Base-by-base conservation (phyloP, 2,113 vertebrate genomes). In the Myiopsitta monachus region DNA sequence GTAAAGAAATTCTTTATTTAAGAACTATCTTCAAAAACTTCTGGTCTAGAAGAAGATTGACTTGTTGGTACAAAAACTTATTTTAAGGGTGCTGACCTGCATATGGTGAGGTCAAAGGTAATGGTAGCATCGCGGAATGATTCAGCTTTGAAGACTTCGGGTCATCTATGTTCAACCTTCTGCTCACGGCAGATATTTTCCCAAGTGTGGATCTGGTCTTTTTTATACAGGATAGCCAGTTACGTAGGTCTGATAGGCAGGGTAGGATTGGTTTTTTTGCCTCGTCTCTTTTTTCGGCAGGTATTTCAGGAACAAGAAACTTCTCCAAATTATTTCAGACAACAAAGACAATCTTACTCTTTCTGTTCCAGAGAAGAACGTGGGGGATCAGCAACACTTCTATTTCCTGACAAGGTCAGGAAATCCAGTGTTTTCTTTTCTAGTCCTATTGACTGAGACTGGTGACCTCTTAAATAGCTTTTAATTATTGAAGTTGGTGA, bases 151-250 rank as follows among this genome's bases (percentile, higher is more conserved):
- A 94, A 79, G 57, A 74, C 17, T 31, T 87, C 26, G 4, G 69
- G 51, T 92, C 81, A 84, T n/a, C 18, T 70, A 10, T 51, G 66
- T 84, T 91, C 38, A 84, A 26, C 5, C 5, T 18, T 2, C 6
- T 81, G n/a, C n/a, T 86, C 59, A 59, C 18, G 74, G 57, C 43
- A 55, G 23, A 28, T 82, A 21, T 63, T 43, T 64, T 55, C 57
- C 27, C 1, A 3, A 61, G 24, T 51, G 36, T n/a, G 55, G 70
- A 64, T 68, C 44, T 0, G 0, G 10, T 52, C 49, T 83, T 19
- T 81, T 67, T 49, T 51, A 9, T 23, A 67, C 5, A 46, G 33
- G 46, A 49, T 31, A 70, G 43, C 10, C 33, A 30, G 27, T 83
- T 74, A 27, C 2, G 10, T 62, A n/a, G n/a, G 8, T 41, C 22